Percentiles rank a stretch among this genome's conserved stretches.
Evolutionary conservation across 2,797 vertebrate genomes (phyloP).

Genomic region (Ptychobarbus kaznakovi): DNA sequence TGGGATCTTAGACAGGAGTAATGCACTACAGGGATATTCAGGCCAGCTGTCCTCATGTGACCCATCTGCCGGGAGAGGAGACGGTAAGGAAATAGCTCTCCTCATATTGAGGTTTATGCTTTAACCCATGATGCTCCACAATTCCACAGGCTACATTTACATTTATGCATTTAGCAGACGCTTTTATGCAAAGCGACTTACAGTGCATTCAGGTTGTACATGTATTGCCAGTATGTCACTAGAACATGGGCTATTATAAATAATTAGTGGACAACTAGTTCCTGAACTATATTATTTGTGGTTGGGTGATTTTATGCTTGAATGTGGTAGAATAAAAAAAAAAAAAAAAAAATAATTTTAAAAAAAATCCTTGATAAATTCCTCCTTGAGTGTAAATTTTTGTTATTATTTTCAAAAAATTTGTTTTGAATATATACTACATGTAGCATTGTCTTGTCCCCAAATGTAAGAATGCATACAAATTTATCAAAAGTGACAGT

Average conservation of each 20-base stretch:
- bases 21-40: conserved; percentile 48
- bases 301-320: not conserved
- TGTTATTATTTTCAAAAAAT: not conserved
- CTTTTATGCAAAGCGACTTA: too few species aligned
- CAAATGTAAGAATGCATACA: too few species aligned
- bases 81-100: conserved; percentile 15
- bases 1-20: conserved; percentile 46
- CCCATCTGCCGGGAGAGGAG: conserved; percentile 37
- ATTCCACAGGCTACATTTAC: not conserved
- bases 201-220: too few species aligned
- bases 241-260: not conserved
- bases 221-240: too few species aligned
- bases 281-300: not conserved
- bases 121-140: not conserved
- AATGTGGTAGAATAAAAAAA: not conserved
- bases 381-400: not conserved
- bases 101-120: conserved; percentile 5
- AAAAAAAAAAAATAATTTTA: too few species aligned
- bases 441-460: too few species aligned
- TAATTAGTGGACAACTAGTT: not conserved
- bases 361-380: not conserved
- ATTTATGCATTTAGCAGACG: too few species aligned
- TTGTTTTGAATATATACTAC: not conserved
- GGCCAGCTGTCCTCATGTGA: conserved; percentile 61
- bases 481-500: not conserved